Conservation (phyloP, 2,113 vertebrate genomes). For the Casuarius casuarius region DNA sequence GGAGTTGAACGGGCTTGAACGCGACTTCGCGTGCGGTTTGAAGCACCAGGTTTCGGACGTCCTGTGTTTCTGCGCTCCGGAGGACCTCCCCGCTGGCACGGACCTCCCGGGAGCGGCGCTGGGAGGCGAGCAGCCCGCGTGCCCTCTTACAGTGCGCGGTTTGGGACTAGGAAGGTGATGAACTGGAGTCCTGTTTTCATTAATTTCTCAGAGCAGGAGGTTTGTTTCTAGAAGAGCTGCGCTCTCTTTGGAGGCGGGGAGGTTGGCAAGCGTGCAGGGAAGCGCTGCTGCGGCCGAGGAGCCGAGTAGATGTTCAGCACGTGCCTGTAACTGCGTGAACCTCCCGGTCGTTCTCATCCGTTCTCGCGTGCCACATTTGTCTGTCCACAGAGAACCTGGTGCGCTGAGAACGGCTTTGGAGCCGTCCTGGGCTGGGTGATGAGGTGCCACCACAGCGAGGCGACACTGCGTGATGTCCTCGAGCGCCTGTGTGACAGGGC, state of each 20-base stretch:
- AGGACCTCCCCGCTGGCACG: too few relatives aligned
- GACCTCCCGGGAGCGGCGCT: too few relatives aligned
- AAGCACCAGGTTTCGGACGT: too few relatives aligned
- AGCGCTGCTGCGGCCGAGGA: not conserved
- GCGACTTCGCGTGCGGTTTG: too few relatives aligned
- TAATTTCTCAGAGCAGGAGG: not conserved
- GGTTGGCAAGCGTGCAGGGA: not conserved
- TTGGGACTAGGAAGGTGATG: not conserved
- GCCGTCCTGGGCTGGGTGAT: fast-evolving
- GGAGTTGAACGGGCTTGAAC: too few relatives aligned
- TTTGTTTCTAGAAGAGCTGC: not conserved
- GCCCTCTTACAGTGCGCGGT: too few relatives aligned
- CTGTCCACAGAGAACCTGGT: not conserved
- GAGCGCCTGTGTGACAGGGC: not conserved
- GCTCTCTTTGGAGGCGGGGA: fast-evolving
- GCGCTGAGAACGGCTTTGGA: fast-evolving
- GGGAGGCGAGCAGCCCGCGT: too few relatives aligned
- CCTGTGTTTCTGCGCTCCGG: too few relatives aligned
- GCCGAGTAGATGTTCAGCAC: not conserved
- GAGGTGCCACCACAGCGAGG: not conserved
- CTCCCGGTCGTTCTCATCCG: not conserved
- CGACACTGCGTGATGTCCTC: not conserved
- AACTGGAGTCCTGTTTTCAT: fast-evolving
- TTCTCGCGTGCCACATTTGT: not conserved
- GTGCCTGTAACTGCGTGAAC: fast-evolving